These are phyloP conservation scores for Tychaedon coryphoeus DNA, from an alignment of 2,113 vertebrate genomes.

Conservation along the genomic window DNA sequence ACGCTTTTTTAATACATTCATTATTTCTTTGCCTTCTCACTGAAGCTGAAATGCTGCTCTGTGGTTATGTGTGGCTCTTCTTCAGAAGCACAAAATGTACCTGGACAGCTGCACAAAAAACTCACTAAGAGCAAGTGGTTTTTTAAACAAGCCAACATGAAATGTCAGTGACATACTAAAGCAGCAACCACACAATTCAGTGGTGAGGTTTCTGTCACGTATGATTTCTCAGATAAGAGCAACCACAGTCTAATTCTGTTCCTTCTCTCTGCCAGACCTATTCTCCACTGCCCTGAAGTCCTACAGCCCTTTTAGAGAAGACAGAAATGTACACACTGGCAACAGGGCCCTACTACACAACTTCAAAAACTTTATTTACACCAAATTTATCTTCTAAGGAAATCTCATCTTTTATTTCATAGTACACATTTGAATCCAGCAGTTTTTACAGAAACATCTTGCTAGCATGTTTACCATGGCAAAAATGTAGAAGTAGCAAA, in stretches of 20 bases:
- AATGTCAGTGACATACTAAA: neutral
- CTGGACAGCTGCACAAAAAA: neutral
- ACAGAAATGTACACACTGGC: neutral
- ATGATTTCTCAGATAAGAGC: neutral
- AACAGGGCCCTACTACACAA: neutral
- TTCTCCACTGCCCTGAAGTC: neutral
- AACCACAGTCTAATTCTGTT: neutral
- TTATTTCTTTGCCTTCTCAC: neutral
- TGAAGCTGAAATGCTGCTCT: neutral
- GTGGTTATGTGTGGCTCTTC: rapidly evolving
- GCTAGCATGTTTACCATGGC: neutral
- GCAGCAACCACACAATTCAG: neutral
- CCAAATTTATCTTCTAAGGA: neutral
- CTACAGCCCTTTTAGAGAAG: neutral
- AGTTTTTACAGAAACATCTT: neutral
- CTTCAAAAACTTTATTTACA: neutral
- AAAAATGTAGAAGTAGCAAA: neutral
- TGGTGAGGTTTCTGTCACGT: neutral
- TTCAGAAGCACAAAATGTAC: neutral
- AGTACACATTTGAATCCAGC: neutral
- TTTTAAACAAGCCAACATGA: neutral
- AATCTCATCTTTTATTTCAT: neutral
- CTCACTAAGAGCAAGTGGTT: neutral
- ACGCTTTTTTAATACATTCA: neutral
- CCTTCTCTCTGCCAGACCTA: neutral